A percentile compares a stretch with the other conserved stretches of the same genome.
Conservation (phyloP, 2,888 invertebrate genomes). For the Cremastinae sp. region DNA sequence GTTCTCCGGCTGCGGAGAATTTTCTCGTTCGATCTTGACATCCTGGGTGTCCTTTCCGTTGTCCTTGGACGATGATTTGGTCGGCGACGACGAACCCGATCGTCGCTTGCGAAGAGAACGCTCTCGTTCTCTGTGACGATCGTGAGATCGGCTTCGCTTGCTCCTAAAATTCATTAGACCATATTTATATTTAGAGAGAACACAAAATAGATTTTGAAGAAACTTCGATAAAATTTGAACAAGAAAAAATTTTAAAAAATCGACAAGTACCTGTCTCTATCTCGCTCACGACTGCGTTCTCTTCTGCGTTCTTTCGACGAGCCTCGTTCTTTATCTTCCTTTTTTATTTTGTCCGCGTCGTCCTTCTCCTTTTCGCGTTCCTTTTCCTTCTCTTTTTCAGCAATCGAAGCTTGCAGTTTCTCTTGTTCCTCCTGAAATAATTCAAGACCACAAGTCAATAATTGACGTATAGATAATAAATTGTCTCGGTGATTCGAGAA, state of each 20-base stretch:
- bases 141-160: conserved; percentile 80
- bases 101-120: conserved; percentile 76
- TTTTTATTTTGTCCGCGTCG: conserved; percentile 76
- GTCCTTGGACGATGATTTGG: conserved; percentile 74
- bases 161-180: conserved; percentile 68
- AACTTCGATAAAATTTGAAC: background rate
- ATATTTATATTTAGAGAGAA: too few relatives aligned
- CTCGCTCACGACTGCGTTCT: conserved; percentile 79
- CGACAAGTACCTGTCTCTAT: conserved; percentile 78
- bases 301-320: conserved; percentile 78
- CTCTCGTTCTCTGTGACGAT: conserved; percentile 79
- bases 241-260: too few relatives aligned
- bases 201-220: too few relatives aligned
- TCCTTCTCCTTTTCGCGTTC: conserved; percentile 80
- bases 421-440: conserved; percentile 87
- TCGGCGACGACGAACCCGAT: conserved; percentile 76
- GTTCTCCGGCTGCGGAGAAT: conserved; percentile 77
- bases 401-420: conserved; percentile 84
- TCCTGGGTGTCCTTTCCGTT: conserved; percentile 75
- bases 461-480: too few relatives aligned
- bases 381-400: conserved; percentile 81
- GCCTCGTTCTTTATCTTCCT: conserved; percentile 77
- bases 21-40: conserved; percentile 74
- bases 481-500: too few relatives aligned
- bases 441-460: background rate